These are phyloP conservation scores for Smittia sp. DNA, from an alignment of 2,888 invertebrate genomes.

Conservation along the genomic window DNA sequence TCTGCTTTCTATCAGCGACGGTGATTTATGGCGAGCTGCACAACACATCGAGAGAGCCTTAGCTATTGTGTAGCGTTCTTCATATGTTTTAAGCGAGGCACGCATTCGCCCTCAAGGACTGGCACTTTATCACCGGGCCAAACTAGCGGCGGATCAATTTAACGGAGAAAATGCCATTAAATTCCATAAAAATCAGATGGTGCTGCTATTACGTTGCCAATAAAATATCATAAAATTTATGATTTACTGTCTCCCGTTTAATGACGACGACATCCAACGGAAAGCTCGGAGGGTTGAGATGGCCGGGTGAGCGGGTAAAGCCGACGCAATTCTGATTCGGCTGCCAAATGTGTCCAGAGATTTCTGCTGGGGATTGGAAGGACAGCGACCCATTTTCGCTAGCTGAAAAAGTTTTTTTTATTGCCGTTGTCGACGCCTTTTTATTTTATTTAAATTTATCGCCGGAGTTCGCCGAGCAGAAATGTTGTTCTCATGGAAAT, in stretches of 20 bases:
- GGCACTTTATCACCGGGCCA: background rate
- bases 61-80: background rate
- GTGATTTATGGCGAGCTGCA: background rate
- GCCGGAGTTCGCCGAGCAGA: too few species aligned
- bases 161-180: background rate
- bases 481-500: too few species aligned
- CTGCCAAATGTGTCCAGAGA: too few species aligned
- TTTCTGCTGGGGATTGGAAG: too few species aligned
- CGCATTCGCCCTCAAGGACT: background rate
- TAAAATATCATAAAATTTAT: constrained; percentile 11
- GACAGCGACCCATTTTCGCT: too few species aligned
- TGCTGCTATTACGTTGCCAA: background rate
- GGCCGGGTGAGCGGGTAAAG: too few species aligned
- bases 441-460: too few species aligned
- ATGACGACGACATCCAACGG: background rate
- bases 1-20: background rate
- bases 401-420: too few species aligned
- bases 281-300: too few species aligned
- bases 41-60: background rate
- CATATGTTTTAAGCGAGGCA: background rate
- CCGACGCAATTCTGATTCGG: too few species aligned
- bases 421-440: too few species aligned
- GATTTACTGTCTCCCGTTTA: background rate
- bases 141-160: background rate
- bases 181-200: constrained; percentile 22